Evolutionary conservation across 1,140 invertebrate genomes (phyloP).

Genomic region (Helicoverpa zea): DNA sequence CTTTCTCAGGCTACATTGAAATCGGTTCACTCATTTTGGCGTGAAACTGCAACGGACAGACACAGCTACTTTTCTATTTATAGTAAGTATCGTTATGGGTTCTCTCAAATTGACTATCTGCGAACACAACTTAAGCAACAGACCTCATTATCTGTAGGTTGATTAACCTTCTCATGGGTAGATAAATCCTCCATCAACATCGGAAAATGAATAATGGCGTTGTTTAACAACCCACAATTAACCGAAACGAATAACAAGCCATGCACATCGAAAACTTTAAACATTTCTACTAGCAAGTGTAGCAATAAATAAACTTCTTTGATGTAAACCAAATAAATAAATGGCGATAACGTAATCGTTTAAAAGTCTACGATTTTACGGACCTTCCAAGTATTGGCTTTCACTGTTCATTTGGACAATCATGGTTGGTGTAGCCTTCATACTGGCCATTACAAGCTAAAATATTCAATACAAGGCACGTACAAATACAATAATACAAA

Average conservation of each 20-base stretch:
- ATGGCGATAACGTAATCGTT: background rate
- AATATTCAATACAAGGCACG: conserved; percentile 1
- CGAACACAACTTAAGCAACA: no score
- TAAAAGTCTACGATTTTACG: background rate
- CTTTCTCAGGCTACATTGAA: no score
- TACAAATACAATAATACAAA: background rate
- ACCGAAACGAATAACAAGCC: background rate
- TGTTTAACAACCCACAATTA: background rate
- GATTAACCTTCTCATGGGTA: no score
- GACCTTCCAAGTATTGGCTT: background rate
- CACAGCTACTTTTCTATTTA: no score
- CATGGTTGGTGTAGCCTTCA: background rate
- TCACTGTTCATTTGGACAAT: conserved; percentile 1
- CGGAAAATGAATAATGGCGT: background rate
- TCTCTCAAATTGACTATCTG: no score
- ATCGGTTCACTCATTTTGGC: no score
- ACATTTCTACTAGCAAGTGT: background rate
- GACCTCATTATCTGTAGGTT: no score
- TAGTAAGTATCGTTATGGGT: no score
- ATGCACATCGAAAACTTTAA: background rate
- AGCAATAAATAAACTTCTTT: background rate
- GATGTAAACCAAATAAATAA: no score
- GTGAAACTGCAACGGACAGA: no score
- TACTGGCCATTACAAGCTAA: background rate
- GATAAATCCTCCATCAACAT: background rate